Percentiles rank a stretch among this genome's conserved stretches.
Evolutionary conservation across 2,113 vertebrate genomes (phyloP).

Genomic region (Phalacrocorax pelagicus): DNA sequence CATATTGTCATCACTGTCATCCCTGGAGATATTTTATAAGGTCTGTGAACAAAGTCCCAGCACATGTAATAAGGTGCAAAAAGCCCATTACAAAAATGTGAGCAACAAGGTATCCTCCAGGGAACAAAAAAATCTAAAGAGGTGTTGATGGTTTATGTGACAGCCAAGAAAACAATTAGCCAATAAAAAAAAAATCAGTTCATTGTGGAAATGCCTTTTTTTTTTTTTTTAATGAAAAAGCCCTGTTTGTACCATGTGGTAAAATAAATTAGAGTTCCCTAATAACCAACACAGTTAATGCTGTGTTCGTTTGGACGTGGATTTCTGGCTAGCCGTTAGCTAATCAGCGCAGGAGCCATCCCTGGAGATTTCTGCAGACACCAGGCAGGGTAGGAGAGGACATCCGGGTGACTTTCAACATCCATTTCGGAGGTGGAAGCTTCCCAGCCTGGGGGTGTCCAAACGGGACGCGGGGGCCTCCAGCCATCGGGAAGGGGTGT

Average conservation of each 20-base stretch:
- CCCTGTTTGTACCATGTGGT: not conserved
- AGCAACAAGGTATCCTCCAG: not conserved
- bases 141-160: not conserved
- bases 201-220: not conserved
- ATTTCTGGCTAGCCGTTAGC: not conserved
- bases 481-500: no score
- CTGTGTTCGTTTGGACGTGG: accelerated
- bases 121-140: not conserved
- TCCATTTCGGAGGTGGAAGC: not conserved
- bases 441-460: not conserved
- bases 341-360: not conserved
- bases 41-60: not conserved
- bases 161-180: not conserved
- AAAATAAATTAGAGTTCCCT: not conserved
- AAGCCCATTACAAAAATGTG: not conserved
- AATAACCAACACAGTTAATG: not conserved
- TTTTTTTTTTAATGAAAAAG: not conserved
- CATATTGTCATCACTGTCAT: not conserved
- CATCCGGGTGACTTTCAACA: not conserved
- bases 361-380: not conserved
- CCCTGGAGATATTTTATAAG: no score
- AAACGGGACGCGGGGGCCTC: accelerated
- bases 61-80: not conserved
- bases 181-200: not conserved
- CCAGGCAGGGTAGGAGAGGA: not conserved